Evolutionary conservation across 2,888 invertebrate genomes (phyloP).

Genomic region (Incurvaria masculella): DNA sequence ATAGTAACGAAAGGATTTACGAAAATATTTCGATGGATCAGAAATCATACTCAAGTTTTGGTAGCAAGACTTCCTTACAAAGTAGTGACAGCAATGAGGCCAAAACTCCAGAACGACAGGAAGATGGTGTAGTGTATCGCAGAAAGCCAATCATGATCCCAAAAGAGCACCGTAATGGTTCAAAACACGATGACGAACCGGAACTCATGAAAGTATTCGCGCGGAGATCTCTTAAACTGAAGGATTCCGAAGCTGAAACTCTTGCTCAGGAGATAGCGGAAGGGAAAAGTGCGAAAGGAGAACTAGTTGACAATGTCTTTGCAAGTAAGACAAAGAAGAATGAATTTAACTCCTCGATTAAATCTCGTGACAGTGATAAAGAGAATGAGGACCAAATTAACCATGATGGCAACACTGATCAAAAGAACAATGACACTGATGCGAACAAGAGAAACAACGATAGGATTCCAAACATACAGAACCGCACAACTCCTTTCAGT

Average conservation of each 20-base stretch:
- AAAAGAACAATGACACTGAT: conserved; percentile 25
- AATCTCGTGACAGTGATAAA: conserved; percentile 69
- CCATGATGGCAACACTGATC: conserved; percentile 20
- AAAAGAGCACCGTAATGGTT: conserved; percentile 37
- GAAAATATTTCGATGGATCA: conserved; percentile 46
- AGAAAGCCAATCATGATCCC: conserved; percentile 51
- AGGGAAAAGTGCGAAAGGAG: conserved; percentile 34
- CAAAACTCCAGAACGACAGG: conserved; percentile 37
- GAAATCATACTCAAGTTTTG: conserved; percentile 49
- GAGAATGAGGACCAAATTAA: conserved; percentile 56
- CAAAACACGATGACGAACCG: conserved; percentile 66
- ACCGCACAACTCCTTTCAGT: conserved; percentile 45
- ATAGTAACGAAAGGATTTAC: conserved; percentile 43
- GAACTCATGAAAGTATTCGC: conserved; percentile 82
- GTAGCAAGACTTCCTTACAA: conserved; percentile 49
- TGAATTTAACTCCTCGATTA: conserved; percentile 51
- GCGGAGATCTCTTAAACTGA: conserved; percentile 74
- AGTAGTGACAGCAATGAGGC: conserved; percentile 45
- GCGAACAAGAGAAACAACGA: conserved; percentile 22
- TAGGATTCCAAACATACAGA: conserved; percentile 37
- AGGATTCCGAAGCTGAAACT: conserved; percentile 62
- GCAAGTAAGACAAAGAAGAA: conserved; percentile 40
- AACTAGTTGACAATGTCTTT: conserved; percentile 23
- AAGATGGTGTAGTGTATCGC: conserved; percentile 52
- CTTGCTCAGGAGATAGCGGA: conserved; percentile 57